Conservation (phyloP, 2,888 invertebrate genomes). For the Synergus gifuensis region DNA sequence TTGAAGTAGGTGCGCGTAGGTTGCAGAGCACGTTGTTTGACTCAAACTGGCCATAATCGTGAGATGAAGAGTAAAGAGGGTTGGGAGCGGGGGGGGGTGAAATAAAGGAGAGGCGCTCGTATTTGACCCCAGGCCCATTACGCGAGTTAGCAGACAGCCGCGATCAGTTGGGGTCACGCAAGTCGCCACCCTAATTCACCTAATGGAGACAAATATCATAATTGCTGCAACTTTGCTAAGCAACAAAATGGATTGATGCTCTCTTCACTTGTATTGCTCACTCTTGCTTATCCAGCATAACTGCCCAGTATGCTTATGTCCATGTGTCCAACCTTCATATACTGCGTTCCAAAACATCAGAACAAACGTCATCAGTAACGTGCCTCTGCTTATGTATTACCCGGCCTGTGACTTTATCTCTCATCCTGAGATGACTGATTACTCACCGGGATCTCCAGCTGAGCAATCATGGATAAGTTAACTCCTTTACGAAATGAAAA, state of each 20-base stretch:
- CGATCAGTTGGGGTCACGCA: conserved; percentile 74
- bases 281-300: conserved; percentile 45
- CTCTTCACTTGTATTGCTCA: conserved; percentile 48
- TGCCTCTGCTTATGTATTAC: background rate
- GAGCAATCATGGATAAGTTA: background rate
- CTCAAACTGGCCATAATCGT: conserved; percentile 52
- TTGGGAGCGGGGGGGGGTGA: conserved; percentile 49
- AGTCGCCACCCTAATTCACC: conserved; percentile 77
- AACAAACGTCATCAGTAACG: background rate
- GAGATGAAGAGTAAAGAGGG: conserved; percentile 40
- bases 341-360: background rate
- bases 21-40: conserved; percentile 52
- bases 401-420: conserved; percentile 3
- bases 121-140: conserved; percentile 75
- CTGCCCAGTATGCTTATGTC: conserved; percentile 11
- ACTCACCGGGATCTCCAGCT: background rate
- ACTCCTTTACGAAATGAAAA: conserved; percentile 38
- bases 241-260: conserved; percentile 74
- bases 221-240: conserved; percentile 68
- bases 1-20: conserved; percentile 55
- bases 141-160: conserved; percentile 72
- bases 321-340: background rate
- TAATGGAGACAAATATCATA: conserved; percentile 77
- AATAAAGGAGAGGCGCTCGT: conserved; percentile 66
- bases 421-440: conserved; percentile 2